Base-by-base conservation (phyloP, 53 echinoderm and acorn worm species). In the Luidia sarsii region DNA sequence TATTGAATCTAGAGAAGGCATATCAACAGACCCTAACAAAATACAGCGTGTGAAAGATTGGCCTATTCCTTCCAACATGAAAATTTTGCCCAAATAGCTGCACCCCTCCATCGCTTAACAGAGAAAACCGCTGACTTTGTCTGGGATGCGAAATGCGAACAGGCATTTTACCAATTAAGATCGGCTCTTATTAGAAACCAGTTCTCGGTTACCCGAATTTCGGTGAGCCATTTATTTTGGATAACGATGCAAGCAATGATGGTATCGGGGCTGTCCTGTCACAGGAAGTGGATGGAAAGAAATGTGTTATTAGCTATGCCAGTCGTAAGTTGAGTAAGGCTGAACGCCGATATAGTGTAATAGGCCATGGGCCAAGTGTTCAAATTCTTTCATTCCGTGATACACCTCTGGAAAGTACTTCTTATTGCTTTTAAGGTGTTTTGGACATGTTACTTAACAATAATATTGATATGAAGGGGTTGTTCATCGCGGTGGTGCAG, bases 201-300 rank as follows among this genome's bases (percentile, higher is more conserved):
- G 43, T 56, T 27, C 56, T 56, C 28, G 28, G 28, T 24, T 56
- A 23, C 56, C 56, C 56, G 28, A 1, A 56, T 56, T 56, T 56
- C 56, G 28, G 56, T 56, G 7, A 29, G 5, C 27, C 22, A 23
- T 56, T 56, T 56, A 22, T 56, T 56, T 56, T 56, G 56, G 56
- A 56, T 13, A 56, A 24, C 13, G 24, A 56, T 56, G 56, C 56
- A 24, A 56, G 56, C 13, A 13, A 24, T 23, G 56, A 56, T 23
- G 56, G 56, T 56, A 24, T 56, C 24, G 56, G 56, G 25, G 56
- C 56, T 29, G 56, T 56, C 56, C 56, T 56, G 7, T 56, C 56
- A 27, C 56, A 56, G 25, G 7, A 56, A 13, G 25, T 24, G 24
- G 25, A 56, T 24, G 27, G 56, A 29, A 24, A 13, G 11, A 29